Conservation (phyloP, 2,113 vertebrate genomes). For the Chelonoidis abingdonii region DNA sequence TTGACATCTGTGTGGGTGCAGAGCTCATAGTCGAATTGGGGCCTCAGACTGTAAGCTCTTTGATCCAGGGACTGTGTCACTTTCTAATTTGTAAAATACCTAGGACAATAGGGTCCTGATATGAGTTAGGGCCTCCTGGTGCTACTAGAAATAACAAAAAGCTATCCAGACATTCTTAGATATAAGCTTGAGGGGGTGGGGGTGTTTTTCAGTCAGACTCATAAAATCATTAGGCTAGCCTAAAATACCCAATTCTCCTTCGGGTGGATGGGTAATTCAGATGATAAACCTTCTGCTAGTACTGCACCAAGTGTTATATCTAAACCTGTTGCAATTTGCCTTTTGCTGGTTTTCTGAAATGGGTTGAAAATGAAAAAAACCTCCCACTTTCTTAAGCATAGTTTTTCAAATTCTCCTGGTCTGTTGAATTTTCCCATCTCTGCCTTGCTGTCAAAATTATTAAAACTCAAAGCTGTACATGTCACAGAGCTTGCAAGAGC, state of each 20-base stretch:
- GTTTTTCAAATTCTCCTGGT: background rate
- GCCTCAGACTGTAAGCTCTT: rapidly evolving
- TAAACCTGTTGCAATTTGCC: background rate
- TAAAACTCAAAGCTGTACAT: background rate
- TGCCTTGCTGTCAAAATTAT: background rate
- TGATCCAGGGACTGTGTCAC: background rate
- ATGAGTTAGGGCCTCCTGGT: background rate
- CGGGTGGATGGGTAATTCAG: background rate
- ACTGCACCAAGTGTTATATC: no score
- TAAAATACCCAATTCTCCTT: background rate
- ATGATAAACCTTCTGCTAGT: no score
- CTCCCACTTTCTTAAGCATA: background rate
- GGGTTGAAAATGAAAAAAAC: background rate
- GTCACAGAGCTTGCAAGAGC: background rate
- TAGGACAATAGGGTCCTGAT: background rate
- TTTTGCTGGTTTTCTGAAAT: background rate
- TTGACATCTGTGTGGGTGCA: rapidly evolving
- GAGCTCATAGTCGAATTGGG: rapidly evolving
- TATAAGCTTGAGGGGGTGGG: background rate
- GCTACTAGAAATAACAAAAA: background rate
- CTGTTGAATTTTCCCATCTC: background rate
- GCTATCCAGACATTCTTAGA: background rate
- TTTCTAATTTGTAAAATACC: background rate
- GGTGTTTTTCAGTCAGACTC: background rate
- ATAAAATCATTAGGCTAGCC: background rate